Evolutionary conservation across 2,888 invertebrate genomes (phyloP), one percentile per base, ranked within the genome.

Genomic region (Himalopsyche anomala): DNA sequence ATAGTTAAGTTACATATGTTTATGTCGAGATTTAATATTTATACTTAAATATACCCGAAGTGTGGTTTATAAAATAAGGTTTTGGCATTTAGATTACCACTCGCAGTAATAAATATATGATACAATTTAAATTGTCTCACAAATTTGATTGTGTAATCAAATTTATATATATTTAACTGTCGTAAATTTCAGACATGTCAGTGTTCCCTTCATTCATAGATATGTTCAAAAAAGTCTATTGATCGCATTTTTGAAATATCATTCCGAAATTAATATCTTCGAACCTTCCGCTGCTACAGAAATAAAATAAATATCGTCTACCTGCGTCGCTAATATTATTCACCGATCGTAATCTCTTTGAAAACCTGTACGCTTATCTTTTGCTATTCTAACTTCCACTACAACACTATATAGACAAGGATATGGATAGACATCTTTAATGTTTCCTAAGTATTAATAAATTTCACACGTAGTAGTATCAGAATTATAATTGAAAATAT

Each of bases 401-500:
- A 74, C 36, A 4, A 74, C 36, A 74, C 74, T 80, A 84, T 83
- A 83, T 69, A 80, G 80, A 56, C 80, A 36, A 74, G 84, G 84
- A 84, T 84, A 84, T 84, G 84, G 80, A 84, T 84, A 84, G 84
- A 84, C 84, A 84, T 84, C 28, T 84, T 38, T 45, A 36, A 69
- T 69, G 69, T 69, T 69, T 74, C 11, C 36, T 74, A 74, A 74
- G 36, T 74, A 74, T 74, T 74, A 74, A 36, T 74, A 36, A 74
- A 28, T 74, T 74, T 36, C 74, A 74, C 74, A 74, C 12, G 38
- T 74, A 74, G 15, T 62, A 74, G 11, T 74, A 74, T 74, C 36
- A 12, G 74, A 74, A 74, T 15, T 19, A 74, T 74, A 74, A 36
- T 74, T 36, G 19, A 74, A 74, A 74, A 74, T 74, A 74, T 38